Evolutionary conservation across 2,797 vertebrate species (phyloP), one percentile per base, ranked within the genome.

Genomic region (Pogonophryne albipinna): DNA sequence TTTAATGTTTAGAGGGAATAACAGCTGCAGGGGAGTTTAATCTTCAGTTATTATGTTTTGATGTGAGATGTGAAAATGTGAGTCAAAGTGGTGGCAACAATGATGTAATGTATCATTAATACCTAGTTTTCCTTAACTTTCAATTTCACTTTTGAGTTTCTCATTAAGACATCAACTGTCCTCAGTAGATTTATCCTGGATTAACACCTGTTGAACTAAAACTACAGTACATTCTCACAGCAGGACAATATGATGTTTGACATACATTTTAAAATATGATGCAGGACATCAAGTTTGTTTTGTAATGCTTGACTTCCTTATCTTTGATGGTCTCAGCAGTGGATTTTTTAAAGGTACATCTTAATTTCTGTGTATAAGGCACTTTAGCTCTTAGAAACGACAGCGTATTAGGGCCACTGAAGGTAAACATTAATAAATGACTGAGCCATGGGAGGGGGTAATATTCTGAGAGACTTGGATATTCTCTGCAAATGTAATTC

Each of bases 351-450:
- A 69, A 17, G 34, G 66, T 49, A 14, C 42, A 51, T 23, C 57
- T 52, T 55, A 15, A 73, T 56, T 53, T 63, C 45, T 70, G 12
- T 50, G 70, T 69, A 64, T 55, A 77, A 74, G 71, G 70, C 73
- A 77, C 70, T 61, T 55, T 59, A 47, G 38, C 19, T 64, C 20
- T 50, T 79, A 38, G 0, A 34, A 34, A 8, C 34, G 6, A 38
- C 8, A 9, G 34, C 34, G 34, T 38, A 38, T 38, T 38, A 38
- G 34, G 34, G 34, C 34, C 34, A 9, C 8, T 38, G 34, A 38
- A 38, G 34, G 34, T 9, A 38, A 38, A 38, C 5, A 38, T 38
- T 1, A 38, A 38, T 38, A 9, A 7, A 38, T 38, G 1, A 38
- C 34, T 38, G 34, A 38, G 34, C 34, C 34, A 38, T 38, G 34